Evolutionary conservation across 2,888 invertebrate genomes (phyloP).

Genomic region (Entomobrya multifasciata): DNA sequence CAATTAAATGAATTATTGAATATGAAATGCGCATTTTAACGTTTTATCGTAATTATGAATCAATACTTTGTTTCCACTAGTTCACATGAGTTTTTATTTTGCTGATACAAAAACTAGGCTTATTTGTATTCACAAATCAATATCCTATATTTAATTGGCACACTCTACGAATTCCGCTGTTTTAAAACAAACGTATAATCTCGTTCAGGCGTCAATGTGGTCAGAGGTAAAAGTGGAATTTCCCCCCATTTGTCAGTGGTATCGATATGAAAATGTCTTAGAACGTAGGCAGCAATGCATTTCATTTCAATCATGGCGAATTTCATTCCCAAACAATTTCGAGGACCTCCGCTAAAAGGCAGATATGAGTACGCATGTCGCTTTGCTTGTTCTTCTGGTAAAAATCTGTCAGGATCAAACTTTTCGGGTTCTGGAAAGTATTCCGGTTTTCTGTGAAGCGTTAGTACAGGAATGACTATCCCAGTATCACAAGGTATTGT

Average conservation of each 20-base stretch:
- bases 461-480: not conserved
- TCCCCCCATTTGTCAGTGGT: constrained; percentile 20
- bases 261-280: not conserved
- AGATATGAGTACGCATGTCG: constrained; percentile 7
- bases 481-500: not conserved
- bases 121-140: no score
- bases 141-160: no score
- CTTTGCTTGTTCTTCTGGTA: constrained; percentile 17
- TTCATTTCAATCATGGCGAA: constrained; percentile 55
- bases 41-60: no score
- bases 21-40: no score
- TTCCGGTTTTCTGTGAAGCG: not conserved
- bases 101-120: no score
- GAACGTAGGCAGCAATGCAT: not conserved
- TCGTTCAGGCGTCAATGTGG: constrained; percentile 15
- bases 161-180: no score
- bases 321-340: constrained; percentile 16
- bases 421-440: constrained; percentile 18
- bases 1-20: no score
- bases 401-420: constrained; percentile 50
- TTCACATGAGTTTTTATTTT: no score
- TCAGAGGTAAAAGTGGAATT: not conserved
- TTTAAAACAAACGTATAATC: constrained; percentile 8
- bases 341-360: constrained; percentile 24
- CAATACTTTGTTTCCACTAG: no score